Evolutionary conservation across 1,140 invertebrate genomes (phyloP).

Genomic region (Drosophila fuyamai): DNA sequence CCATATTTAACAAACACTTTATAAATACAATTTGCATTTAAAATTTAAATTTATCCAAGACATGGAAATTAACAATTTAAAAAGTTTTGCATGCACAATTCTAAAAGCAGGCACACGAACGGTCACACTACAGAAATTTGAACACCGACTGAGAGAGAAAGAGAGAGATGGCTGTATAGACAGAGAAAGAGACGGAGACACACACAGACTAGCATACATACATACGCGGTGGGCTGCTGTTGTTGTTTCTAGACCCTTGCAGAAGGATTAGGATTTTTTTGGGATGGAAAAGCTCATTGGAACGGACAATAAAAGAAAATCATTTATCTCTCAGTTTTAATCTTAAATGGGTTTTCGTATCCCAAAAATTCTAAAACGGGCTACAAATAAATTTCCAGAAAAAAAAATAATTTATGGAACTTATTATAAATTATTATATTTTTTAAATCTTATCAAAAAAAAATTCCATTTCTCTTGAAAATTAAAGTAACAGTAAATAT

Average conservation of each 20-base stretch:
- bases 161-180: slow-evolving; percentile 24
- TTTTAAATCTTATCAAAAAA: too few relatives aligned
- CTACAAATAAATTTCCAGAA: too few relatives aligned
- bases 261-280: not conserved
- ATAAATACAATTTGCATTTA: not conserved
- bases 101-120: slow-evolving; percentile 44
- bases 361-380: not conserved
- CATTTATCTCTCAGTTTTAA: slow-evolving; percentile 1
- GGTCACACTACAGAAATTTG: slow-evolving; percentile 42
- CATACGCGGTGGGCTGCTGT: slow-evolving; percentile 27
- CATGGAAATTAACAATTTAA: slow-evolving; percentile 16
- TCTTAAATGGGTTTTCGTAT: not conserved
- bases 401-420: too few relatives aligned
- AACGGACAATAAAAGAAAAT: not conserved
- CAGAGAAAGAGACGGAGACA: slow-evolving; percentile 35
- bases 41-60: slow-evolving; percentile 7
- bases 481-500: too few relatives aligned
- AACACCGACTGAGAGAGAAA: slow-evolving; percentile 24
- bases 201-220: slow-evolving; percentile 48
- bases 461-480: too few relatives aligned
- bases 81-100: slow-evolving; percentile 39
- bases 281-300: not conserved
- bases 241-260: slow-evolving; percentile 9
- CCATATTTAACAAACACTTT: slow-evolving; percentile 6
- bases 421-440: too few relatives aligned